Conservation (phyloP, 2,888 invertebrate genomes). For the Saturnia pavonia region DNA sequence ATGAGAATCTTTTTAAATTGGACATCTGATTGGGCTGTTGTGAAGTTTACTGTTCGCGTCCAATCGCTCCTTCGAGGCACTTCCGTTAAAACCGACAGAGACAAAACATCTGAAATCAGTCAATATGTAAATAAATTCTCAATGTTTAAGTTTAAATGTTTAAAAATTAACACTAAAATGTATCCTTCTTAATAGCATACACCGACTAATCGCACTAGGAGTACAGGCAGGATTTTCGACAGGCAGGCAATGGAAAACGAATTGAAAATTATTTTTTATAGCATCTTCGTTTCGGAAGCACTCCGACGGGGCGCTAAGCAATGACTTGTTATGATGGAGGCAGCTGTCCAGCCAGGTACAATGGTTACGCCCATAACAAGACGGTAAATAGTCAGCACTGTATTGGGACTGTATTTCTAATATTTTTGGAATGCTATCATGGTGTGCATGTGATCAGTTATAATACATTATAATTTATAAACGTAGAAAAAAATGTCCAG, state of each 20-base stretch:
- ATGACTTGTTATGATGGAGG: no score
- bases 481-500: neutral
- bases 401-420: neutral
- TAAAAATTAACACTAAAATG: neutral
- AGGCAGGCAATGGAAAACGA: no score
- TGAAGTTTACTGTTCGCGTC: constrained; percentile 54
- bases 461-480: no score
- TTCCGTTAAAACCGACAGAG: constrained; percentile 63
- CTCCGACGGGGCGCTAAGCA: no score
- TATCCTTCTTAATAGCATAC: neutral
- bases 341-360: no score
- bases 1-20: constrained; percentile 66
- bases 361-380: neutral
- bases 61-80: constrained; percentile 55
- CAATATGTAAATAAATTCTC: neutral
- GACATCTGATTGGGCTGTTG: constrained; percentile 52
- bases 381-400: neutral
- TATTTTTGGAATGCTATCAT: no score
- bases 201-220: neutral
- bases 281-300: no score
- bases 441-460: no score
- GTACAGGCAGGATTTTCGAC: no score
- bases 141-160: no score
- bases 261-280: no score
- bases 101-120: constrained; percentile 52